Percentiles rank a stretch among this genome's conserved stretches.
Evolutionary conservation across 2,113 vertebrate genomes (phyloP).

Genomic region (Engraulis encrasicolus): DNA sequence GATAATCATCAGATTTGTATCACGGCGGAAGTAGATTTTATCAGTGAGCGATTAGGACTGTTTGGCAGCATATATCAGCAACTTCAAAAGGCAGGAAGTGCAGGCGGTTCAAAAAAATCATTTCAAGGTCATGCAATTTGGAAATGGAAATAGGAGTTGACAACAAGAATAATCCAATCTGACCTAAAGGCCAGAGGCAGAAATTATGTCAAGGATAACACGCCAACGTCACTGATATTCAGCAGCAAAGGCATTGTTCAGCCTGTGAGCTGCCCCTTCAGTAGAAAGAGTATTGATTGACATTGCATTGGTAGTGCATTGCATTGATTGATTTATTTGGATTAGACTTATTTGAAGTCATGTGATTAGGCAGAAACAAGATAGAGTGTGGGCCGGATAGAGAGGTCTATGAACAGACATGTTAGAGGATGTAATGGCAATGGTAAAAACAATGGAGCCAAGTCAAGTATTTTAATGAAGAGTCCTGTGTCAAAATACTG

Average conservation of each 20-base stretch:
- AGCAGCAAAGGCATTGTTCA: background rate
- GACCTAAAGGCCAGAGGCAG: background rate
- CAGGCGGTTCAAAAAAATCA: background rate
- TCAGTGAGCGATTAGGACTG: background rate
- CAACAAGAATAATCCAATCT: background rate
- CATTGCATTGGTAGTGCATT: too few species aligned
- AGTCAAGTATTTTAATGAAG: too few species aligned
- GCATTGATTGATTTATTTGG: too few species aligned
- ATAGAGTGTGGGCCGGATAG: too few species aligned
- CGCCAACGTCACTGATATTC: background rate
- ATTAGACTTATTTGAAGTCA: too few species aligned
- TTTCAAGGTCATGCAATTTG: background rate
- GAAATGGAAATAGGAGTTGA: background rate
- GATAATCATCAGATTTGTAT: background rate
- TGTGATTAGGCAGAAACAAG: too few species aligned
- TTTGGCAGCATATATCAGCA: background rate
- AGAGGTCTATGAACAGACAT: too few species aligned
- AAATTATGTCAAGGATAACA: background rate
- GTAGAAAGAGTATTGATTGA: too few species aligned
- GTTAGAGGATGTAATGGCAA: too few species aligned
- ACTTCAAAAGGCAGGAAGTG: background rate
- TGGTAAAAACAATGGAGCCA: too few species aligned
- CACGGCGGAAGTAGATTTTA: background rate
- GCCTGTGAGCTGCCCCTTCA: background rate
- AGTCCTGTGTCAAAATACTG: too few species aligned